phyloP scores from a whole-genome alignment of 2,113 vertebrate species.

The Gallinago jamesoni region DNA sequence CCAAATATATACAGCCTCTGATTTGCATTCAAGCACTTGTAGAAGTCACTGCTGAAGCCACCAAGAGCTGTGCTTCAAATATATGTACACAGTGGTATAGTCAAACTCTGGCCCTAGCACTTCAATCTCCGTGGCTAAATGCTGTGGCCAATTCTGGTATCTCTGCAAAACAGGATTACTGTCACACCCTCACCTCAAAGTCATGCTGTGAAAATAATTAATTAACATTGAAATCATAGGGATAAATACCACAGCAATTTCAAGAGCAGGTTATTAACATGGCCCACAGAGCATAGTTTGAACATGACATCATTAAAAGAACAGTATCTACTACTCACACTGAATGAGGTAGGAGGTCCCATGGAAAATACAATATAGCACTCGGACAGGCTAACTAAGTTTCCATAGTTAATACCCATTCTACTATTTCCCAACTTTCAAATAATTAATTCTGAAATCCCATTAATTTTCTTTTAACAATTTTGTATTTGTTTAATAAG shows the following conservation, averaged over 20 bases:
- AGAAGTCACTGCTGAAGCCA: neutral
- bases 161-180: neutral
- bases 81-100: no score
- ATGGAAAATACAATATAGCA: neutral
- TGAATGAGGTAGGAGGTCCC: neutral
- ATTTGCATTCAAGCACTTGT: neutral
- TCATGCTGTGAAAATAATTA: neutral
- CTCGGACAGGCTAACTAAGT: neutral
- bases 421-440: neutral
- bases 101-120: neutral
- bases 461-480: neutral
- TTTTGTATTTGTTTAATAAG: neutral
- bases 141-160: neutral
- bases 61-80: neutral
- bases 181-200: neutral
- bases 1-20: neutral
- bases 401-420: neutral
- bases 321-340: neutral
- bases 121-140: neutral
- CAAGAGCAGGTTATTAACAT: neutral
- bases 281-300: neutral
- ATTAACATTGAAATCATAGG: neutral
- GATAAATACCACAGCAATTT: neutral
- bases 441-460: neutral
- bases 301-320: neutral